Conservation (phyloP, 2,113 vertebrate species). For the Raphicerus campestris region DNA sequence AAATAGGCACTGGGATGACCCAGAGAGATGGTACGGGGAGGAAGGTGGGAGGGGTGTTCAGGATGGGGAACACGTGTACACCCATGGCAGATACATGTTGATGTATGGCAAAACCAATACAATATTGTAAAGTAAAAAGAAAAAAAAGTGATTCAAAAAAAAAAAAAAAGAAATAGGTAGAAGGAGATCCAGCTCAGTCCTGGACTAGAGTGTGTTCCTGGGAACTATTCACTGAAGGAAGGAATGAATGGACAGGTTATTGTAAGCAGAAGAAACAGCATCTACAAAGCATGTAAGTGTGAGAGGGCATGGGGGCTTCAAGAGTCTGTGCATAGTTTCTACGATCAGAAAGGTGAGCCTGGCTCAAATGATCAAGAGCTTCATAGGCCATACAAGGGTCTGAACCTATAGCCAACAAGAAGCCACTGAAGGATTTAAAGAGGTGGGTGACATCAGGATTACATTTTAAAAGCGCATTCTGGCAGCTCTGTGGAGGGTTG, state of each 20-base stretch:
- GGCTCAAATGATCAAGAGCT: neutral
- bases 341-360: neutral
- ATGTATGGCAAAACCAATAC: no score
- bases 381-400: neutral
- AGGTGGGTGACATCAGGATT: neutral
- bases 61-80: no score
- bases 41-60: no score
- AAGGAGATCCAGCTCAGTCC: neutral
- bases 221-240: neutral
- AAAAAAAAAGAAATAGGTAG: neutral
- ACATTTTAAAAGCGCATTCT: neutral
- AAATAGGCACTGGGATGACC: neutral
- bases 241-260: neutral
- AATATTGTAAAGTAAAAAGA: no score
- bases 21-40: no score
- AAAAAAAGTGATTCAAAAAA: no score
- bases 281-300: accelerated
- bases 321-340: neutral
- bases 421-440: neutral
- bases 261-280: neutral
- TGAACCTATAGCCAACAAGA: neutral
- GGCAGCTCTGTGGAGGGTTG: neutral
- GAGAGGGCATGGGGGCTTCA: accelerated
- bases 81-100: no score
- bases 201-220: neutral